Evolutionary conservation across 1,140 invertebrate genomes (phyloP).

Genomic region (Cylas formicarius): DNA sequence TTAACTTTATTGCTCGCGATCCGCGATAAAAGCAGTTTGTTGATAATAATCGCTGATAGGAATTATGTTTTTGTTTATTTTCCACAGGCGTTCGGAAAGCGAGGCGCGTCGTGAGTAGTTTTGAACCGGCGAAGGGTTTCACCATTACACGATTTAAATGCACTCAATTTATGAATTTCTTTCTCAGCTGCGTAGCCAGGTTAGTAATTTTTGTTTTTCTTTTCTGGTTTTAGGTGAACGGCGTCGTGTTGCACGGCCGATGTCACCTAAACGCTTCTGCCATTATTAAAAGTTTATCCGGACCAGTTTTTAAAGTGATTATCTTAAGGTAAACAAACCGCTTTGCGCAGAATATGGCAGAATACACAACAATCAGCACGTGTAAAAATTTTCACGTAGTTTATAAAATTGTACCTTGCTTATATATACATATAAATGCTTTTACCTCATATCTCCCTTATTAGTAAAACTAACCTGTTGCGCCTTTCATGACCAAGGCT

Average conservation of each 20-base stretch:
- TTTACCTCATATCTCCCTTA: too few relatives aligned
- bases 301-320: constrained; percentile 78
- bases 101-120: neutral
- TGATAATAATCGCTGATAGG: constrained; percentile 8
- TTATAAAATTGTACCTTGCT: too few relatives aligned
- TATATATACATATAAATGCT: too few relatives aligned
- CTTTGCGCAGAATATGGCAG: too few relatives aligned
- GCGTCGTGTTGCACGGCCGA: constrained; percentile 84
- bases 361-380: too few relatives aligned
- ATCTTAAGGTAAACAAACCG: constrained; percentile 78
- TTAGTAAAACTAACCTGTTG: too few relatives aligned
- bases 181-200: constrained; percentile 27
- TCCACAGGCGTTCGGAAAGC: constrained; percentile 1
- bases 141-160: constrained; percentile 6
- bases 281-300: constrained; percentile 85
- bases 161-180: constrained; percentile 29
- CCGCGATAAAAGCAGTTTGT: too few relatives aligned
- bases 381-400: too few relatives aligned
- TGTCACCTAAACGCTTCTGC: constrained; percentile 95
- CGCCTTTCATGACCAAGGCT: too few relatives aligned
- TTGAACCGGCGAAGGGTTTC: too few relatives aligned
- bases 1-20: too few relatives aligned
- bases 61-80: constrained; percentile 16
- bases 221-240: constrained; percentile 80
- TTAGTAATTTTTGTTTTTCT: constrained; percentile 21